Evolutionary conservation across 23 tunicate genomes (phyloP).

Genomic region (Aplidium turbinatum): DNA sequence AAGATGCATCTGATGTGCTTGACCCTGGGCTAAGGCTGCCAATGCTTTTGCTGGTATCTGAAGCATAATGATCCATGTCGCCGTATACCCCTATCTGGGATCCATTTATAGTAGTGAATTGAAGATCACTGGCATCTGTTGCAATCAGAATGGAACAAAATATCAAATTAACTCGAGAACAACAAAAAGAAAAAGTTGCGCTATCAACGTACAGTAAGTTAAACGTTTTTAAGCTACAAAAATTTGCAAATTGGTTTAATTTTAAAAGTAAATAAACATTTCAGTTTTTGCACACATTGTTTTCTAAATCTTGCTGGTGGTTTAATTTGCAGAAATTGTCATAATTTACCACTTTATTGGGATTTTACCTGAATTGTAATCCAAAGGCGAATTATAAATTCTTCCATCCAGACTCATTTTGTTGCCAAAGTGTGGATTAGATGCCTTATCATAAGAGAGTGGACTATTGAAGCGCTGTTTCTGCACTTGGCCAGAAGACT

Average conservation of each 20-base stretch:
- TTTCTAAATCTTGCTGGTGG: no score
- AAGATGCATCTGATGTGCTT: slow-evolving; percentile 36
- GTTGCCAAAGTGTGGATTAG: slow-evolving; percentile 20
- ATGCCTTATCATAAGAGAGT: not conserved
- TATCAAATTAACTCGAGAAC: no score
- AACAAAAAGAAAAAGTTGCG: no score
- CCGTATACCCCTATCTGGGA: slow-evolving; percentile 6
- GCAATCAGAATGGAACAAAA: no score
- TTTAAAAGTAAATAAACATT: no score
- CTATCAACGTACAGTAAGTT: no score
- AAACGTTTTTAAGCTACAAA: no score
- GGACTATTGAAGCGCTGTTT: not conserved
- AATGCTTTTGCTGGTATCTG: slow-evolving; percentile 9
- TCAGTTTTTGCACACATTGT: no score
- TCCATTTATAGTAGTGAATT: slow-evolving; percentile 5
- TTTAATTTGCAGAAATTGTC: no score
- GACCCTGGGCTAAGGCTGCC: slow-evolving; percentile 63
- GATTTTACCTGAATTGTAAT: slow-evolving; percentile 1
- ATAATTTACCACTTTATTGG: no score
- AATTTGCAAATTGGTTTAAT: no score
- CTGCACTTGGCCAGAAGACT: not conserved
- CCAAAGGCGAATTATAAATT: not conserved
- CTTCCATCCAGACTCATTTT: slow-evolving; percentile 9
- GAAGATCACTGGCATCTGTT: slow-evolving; percentile 19
- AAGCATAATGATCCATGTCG: slow-evolving; percentile 2